Base-by-base conservation (phyloP, 2,113 vertebrate genomes). In the Scomber scombrus region DNA sequence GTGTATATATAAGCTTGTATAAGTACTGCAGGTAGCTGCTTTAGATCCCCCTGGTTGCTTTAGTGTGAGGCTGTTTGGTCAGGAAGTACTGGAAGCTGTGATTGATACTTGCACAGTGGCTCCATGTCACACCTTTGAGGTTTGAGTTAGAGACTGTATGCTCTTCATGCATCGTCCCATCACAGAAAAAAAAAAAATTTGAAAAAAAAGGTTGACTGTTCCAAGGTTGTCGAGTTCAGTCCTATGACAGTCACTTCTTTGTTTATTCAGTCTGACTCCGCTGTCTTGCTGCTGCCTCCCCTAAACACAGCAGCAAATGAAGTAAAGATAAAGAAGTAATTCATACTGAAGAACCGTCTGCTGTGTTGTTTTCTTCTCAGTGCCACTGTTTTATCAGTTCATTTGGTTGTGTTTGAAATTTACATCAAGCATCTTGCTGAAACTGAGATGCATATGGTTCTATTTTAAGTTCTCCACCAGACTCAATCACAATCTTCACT, bases 201-300 rank as follows among this genome's bases (percentile, higher is more conserved):
- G 62, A 71, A 74, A 70, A 7, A 34, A 31, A 19, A 11, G 47
- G 70, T 47, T 56, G 79, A 31, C 50, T 56, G 54, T 51, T 62
- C 66, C 47, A 19, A 21, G 43, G 23, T 73, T 86, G 55, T 84
- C 63, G 7, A 64, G 34, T 85, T 85, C 61, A 75, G 46, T 21
- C 21, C 49, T 19, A 15, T 64, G 47, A 57, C 18, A 55, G 8
- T 72, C 57, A 65, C 34, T n/a, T 1, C 50, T 51, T 61, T 80
- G 51, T 74, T 68, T 21, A 51, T 62, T n/a, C 19, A 43, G 55
- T 19, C 49, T 31, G 52, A 19, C 68, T 63, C 64, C 19, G 64
- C 15, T 12, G 6, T 31, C 50, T 68, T 23, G 12, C 21, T 54
- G 12, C 43, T 34, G 54, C 56, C 57, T 71, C 49, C 14, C 14